These are phyloP conservation scores for Margarornis squamiger DNA, from an alignment of 2,797 vertebrate species.

Conservation along the genomic window DNA sequence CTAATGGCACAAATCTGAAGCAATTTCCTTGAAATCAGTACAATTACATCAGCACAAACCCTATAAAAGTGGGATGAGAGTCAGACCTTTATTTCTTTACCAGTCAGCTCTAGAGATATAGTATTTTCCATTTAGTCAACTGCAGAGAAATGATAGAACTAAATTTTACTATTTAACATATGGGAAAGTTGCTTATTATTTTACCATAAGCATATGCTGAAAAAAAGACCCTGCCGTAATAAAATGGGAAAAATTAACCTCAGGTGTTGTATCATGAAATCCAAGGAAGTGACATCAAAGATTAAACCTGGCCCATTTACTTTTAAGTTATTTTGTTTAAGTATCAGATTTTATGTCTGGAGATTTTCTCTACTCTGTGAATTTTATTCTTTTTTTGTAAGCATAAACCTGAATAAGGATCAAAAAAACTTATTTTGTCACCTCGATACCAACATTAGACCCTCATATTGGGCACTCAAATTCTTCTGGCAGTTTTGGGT, in stretches of 20 bases:
- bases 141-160: slow-evolving; percentile 55
- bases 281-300: slow-evolving; percentile 62
- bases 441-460: neutral
- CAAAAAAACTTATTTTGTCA: neutral
- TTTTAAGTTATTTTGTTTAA: slow-evolving; percentile 39
- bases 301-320: slow-evolving; percentile 32
- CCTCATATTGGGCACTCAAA: neutral
- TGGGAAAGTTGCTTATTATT: slow-evolving; percentile 56
- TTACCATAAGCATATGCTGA: slow-evolving; percentile 27
- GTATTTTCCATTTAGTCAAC: slow-evolving; percentile 55
- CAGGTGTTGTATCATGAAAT: slow-evolving; percentile 55
- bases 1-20: slow-evolving; percentile 43
- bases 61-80: slow-evolving; percentile 20
- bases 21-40: slow-evolving; percentile 50
- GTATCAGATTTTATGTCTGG: slow-evolving; percentile 39
- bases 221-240: slow-evolving; percentile 42
- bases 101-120: slow-evolving; percentile 17
- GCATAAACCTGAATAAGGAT: neutral
- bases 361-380: neutral
- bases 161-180: slow-evolving; percentile 61
- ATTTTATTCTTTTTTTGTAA: neutral
- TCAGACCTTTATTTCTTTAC: slow-evolving; percentile 62
- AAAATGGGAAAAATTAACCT: slow-evolving; percentile 51
- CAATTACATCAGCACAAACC: slow-evolving; percentile 25
- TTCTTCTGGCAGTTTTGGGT: neutral